Evolutionary conservation across 2,888 invertebrate species (phyloP), one percentile per base, ranked within the genome.

Genomic region (Nowickia ferox): DNA sequence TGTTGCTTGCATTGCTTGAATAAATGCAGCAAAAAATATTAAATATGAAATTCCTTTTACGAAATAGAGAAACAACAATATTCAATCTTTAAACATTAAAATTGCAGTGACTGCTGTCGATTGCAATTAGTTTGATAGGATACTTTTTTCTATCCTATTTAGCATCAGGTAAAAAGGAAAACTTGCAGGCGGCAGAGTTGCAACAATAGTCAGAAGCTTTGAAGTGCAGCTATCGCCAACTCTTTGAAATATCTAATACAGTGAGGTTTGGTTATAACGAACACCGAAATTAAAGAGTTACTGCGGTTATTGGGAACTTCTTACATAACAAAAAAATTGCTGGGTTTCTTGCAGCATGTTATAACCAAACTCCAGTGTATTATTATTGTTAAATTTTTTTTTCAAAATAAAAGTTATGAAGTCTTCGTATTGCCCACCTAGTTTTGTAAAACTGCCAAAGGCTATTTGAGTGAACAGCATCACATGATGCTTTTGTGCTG

Each of bases 391-490:
- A 51, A 17, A 1, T 2, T 22, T 75, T 19, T 4, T 57, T 72
- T 71, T 57, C 13, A 53, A 5, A n/a, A 1, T 48, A 17, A 51
- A 42, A 53, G 2, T 72, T 65, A 65, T 80, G 63, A 79, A 65
- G 40, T 57, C 11, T 63, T 63, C 55, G 40, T 30, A 30, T 66
- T 72, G 66, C 48, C 66, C 71, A 61, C 44, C 63, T 61, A 55
- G 65, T 46, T 68, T 75, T 57, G n/a, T 22, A 6, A 59, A 74
- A 66, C 38, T 10, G 77, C 84, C 68, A 11, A 11, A 66, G 81
- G 81, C 84, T 81, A 72, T 84, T 81, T 81, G 68, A 74, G 63
- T 81, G 77, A 84, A 59, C 59, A 66, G 48, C 74, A 44, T 51
- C 17, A 63, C 61, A 53, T 71, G 46, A 53, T 11, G 10, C 15